These are phyloP conservation scores for Hydractinia echinata DNA, from an alignment of 30 jellyfish, hydroid and myxozoan genomes.

Conservation along the genomic window DNA sequence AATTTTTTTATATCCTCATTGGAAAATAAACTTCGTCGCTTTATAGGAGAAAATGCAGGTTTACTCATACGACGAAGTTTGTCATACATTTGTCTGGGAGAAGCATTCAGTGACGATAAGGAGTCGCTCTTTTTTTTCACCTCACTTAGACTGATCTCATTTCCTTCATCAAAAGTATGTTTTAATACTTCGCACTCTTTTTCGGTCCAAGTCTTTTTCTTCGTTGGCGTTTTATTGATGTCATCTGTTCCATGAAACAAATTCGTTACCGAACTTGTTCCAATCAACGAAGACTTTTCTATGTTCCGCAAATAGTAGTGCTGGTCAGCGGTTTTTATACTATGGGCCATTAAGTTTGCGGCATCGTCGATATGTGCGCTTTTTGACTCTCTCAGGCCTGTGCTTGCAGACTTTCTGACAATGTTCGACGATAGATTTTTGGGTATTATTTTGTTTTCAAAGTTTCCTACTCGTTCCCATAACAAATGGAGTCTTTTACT, in stretches of 20 bases:
- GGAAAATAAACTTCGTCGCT: conserved; percentile 3
- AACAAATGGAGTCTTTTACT: conserved; percentile 10
- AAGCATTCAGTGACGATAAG: not conserved
- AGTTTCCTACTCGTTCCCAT: conserved; percentile 17
- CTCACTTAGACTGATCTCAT: no score
- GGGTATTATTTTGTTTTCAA: conserved; percentile 4
- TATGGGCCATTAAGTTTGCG: conserved; percentile 4
- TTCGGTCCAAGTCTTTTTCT: conserved; percentile 5
- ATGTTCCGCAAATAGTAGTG: not conserved
- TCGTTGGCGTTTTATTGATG: conserved; percentile 4
- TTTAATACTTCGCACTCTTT: not conserved
- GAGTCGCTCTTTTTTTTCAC: no score
- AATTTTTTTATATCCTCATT: no score
- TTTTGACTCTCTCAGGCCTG: conserved; percentile 3
- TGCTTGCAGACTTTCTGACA: conserved; percentile 14
- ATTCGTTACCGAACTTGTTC: not conserved
- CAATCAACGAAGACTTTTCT: not conserved
- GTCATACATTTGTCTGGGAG: conserved; percentile 17
- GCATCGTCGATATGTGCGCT: conserved; percentile 20
- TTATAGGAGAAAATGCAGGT: not conserved
- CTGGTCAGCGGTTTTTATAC: conserved; percentile 9
- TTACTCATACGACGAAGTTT: conserved; percentile 12
- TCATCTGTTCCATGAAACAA: conserved; percentile 13
- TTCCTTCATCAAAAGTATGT: not conserved
- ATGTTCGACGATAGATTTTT: conserved; percentile 10